phyloP scores from a whole-genome alignment of 2,797 vertebrate species.

The Moxostoma hubbsi region DNA sequence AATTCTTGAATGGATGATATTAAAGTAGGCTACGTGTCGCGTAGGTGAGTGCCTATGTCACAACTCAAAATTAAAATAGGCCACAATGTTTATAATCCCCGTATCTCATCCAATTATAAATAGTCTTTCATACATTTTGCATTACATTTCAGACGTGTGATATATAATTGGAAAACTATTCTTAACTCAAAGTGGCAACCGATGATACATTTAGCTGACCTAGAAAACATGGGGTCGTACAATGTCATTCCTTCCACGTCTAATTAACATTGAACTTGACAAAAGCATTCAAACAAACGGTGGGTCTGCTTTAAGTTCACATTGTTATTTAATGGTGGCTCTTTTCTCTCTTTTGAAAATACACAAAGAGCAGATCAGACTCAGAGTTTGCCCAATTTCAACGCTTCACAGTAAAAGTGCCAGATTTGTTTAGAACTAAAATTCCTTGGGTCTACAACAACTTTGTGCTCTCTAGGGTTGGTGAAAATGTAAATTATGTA shows the following conservation, averaged over 20 bases:
- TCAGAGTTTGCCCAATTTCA: constrained; percentile 61
- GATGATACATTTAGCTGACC: constrained; percentile 11
- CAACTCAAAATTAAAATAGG: not conserved
- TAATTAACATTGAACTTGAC: constrained; percentile 78
- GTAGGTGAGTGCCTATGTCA: not conserved
- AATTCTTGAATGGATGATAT: not conserved
- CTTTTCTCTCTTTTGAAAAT: constrained; percentile 64
- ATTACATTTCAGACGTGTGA: not conserved
- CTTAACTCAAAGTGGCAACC: constrained; percentile 5
- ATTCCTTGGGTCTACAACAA: not conserved
- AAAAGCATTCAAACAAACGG: constrained; percentile 62
- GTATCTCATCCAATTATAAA: not conserved
- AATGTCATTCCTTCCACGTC: constrained; percentile 55
- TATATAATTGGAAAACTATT: not conserved
- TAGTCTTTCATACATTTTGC: not conserved
- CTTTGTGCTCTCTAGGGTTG: not conserved
- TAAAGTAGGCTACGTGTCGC: not conserved
- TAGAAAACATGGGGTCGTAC: constrained; percentile 38
- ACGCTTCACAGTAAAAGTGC: constrained; percentile 64
- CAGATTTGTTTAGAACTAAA: not conserved
- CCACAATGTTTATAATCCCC: not conserved
- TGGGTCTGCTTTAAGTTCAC: constrained; percentile 68
- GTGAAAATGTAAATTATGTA: not conserved
- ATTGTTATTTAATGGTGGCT: constrained; percentile 64
- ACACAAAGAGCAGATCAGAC: constrained; percentile 41